These are phyloP conservation scores for Tillus elongatus DNA, from an alignment of 2,888 invertebrate genomes.

Conservation along the genomic window DNA sequence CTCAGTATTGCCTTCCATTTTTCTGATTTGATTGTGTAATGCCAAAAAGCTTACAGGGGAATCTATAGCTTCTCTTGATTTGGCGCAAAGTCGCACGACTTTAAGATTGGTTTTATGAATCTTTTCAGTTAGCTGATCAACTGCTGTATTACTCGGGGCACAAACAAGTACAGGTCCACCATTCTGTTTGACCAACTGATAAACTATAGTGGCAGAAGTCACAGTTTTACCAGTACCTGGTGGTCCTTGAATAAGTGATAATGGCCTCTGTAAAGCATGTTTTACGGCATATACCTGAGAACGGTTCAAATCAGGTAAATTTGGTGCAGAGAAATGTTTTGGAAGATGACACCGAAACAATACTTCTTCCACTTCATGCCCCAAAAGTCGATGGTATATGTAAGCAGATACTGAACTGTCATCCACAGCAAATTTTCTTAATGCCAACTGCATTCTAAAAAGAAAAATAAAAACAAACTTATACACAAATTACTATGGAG, in stretches of 20 bases:
- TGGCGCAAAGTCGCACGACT: slow-evolving; percentile 86
- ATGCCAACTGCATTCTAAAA: slow-evolving; percentile 84
- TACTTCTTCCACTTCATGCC: slow-evolving; percentile 90
- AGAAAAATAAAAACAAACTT: slow-evolving; percentile 10
- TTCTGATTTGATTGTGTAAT: slow-evolving; percentile 93
- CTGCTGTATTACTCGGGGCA: slow-evolving; percentile 98
- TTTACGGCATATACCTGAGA: slow-evolving; percentile 98
- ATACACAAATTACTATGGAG: too few species aligned
- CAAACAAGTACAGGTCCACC: slow-evolving; percentile 94
- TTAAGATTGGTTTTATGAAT: slow-evolving; percentile 96
- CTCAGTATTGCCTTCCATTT: slow-evolving; percentile 87
- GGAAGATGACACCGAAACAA: slow-evolving; percentile 85
- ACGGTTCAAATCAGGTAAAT: slow-evolving; percentile 93
- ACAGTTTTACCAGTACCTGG: slow-evolving; percentile 99
- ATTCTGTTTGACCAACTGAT: slow-evolving; percentile 90
- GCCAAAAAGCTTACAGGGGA: slow-evolving; percentile 95
- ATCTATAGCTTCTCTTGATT: slow-evolving; percentile 95
- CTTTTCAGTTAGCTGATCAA: slow-evolving; percentile 97
- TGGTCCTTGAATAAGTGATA: slow-evolving; percentile 95
- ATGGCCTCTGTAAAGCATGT: slow-evolving; percentile 90
- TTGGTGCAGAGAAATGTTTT: slow-evolving; percentile 94
- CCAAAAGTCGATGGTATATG: slow-evolving; percentile 93
- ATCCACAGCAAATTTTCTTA: slow-evolving; percentile 92
- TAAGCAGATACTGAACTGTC: slow-evolving; percentile 94
- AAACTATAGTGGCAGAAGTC: slow-evolving; percentile 98